A percentile compares a stretch with the other conserved stretches of the same genome.
These are phyloP conservation scores for Crambe crambe DNA, from an alignment of 37 sponge, comb jelly and placozoan genomes.

Conservation along the genomic window DNA sequence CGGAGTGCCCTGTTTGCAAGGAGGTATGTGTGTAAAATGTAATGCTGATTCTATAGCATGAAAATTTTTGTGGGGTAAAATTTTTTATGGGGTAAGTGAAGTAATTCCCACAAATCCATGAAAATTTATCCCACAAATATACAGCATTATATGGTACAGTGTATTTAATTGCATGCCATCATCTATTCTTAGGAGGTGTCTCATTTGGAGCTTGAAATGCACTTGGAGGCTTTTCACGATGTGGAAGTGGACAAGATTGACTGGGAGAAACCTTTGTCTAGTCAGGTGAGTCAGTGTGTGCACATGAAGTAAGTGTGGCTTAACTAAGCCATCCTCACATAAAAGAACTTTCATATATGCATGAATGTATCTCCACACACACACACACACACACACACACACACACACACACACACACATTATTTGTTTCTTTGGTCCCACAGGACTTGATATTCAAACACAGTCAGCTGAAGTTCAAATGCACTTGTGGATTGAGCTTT, in stretches of 20 bases:
- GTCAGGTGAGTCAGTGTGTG: constrained; percentile 23
- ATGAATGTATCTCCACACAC: too few species aligned
- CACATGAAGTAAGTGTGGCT: neutral
- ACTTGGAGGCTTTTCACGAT: constrained; percentile 67
- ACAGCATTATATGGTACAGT: neutral
- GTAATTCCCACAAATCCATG: neutral
- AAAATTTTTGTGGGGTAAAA: neutral
- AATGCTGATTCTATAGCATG: neutral
- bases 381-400: too few species aligned
- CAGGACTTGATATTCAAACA: neutral
- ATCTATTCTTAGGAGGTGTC: constrained; percentile 44
- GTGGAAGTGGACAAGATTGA: constrained; percentile 57
- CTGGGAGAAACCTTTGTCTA: constrained; percentile 56
- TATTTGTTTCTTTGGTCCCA: neutral
- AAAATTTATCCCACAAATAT: neutral
- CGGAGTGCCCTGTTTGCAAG: constrained; percentile 49
- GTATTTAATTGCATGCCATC: too few species aligned
- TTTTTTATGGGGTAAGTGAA: neutral
- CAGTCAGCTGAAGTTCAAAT: neutral
- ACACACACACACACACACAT: too few species aligned
- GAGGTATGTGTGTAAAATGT: constrained; percentile 16
- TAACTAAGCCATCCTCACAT: neutral
- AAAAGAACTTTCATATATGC: too few species aligned
- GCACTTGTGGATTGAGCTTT: constrained; percentile 62
- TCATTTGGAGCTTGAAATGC: constrained; percentile 61